Base-by-base conservation (phyloP, 2,888 invertebrate genomes). In the Ophion ventricosus region DNA sequence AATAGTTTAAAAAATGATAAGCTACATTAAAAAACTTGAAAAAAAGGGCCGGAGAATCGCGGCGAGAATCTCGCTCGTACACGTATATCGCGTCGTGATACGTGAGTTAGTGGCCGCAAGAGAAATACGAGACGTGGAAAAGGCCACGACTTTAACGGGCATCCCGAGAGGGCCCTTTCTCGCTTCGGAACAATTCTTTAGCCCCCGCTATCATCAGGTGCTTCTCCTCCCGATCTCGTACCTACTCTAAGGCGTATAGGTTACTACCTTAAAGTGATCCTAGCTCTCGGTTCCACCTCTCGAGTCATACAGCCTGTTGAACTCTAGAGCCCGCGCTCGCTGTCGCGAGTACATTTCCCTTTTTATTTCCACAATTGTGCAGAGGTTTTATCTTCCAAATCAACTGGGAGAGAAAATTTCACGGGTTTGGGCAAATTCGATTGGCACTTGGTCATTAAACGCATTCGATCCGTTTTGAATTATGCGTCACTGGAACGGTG, bases 131-230 rank as follows among this genome's bases (percentile, higher is more conserved):
- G 79, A 83, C 64, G 79, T 61, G 75, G 56, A 80, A 67, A 79
- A 83, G 83, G 82, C 79, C 82, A 79, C 74, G 82, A 83, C 79
- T 83, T 79, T 79, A 83, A 83, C 83, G 75, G 79, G 75, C 79
- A 64, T 83, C 79, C 79, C 56, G 77, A 76, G 57, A 64, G 70
- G 75, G 79, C 57, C 69, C 75, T 79, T 75, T 79, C 64, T 83
- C 79, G 70, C 79, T 79, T 70, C 75, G 70, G 70, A 83, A 83
- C 79, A 69, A 81, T 78, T 84, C 80, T 77, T 74, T 57, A 69
- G 63, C 59, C 56, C 54, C 43, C 11, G 74, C 69, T 73, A 70
- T 81, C 84, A 84, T 78, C 81, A 78, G 63, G 74, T 73, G 77
- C 69, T 66, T 73, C 73, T 72, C 29, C 43, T 78, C 74, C 54